A percentile compares a stretch with the other conserved stretches of the same genome.
Conservation (phyloP, 1,140 invertebrate species). For the Ptiloglossa arizonensis region DNA sequence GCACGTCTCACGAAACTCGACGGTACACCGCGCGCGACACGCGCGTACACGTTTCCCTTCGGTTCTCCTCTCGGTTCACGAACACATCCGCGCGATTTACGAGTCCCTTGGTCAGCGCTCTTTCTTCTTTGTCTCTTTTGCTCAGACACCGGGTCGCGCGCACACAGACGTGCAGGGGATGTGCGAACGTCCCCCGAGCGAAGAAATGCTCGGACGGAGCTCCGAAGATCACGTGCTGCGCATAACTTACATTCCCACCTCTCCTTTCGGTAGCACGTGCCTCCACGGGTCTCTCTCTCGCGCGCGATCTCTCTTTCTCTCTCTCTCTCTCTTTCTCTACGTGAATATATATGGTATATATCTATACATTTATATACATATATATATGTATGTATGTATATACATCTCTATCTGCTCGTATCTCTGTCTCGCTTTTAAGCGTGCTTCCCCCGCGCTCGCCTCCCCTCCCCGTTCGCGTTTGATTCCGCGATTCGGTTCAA, state of each 20-base stretch:
- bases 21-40: not conserved
- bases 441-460: constrained; percentile 29
- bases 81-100: constrained; percentile 20
- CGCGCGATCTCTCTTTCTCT: constrained; percentile 14
- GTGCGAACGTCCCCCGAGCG: constrained; percentile 53
- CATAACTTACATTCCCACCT: constrained; percentile 77
- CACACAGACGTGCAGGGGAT: constrained; percentile 35
- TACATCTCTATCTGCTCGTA: constrained; percentile 37
- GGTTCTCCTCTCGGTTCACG: not conserved
- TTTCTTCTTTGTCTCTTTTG: constrained; percentile 15
- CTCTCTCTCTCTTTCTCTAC: constrained; percentile 8
- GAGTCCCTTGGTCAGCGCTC: constrained; percentile 12
- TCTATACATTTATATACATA: not conserved
- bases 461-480: constrained; percentile 57
- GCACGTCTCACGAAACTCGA: not conserved
- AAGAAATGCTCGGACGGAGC: constrained; percentile 70
- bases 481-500: constrained; percentile 72
- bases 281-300: constrained; percentile 53
- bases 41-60: no score
- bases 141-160: not conserved
- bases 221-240: constrained; percentile 77
- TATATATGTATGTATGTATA: constrained; percentile 4
- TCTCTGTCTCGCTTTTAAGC: constrained; percentile 50
- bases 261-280: constrained; percentile 71
- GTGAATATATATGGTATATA: no score